These are phyloP conservation scores for Calephelis perditalis DNA, from an alignment of 2,888 invertebrate species.

Conservation along the genomic window DNA sequence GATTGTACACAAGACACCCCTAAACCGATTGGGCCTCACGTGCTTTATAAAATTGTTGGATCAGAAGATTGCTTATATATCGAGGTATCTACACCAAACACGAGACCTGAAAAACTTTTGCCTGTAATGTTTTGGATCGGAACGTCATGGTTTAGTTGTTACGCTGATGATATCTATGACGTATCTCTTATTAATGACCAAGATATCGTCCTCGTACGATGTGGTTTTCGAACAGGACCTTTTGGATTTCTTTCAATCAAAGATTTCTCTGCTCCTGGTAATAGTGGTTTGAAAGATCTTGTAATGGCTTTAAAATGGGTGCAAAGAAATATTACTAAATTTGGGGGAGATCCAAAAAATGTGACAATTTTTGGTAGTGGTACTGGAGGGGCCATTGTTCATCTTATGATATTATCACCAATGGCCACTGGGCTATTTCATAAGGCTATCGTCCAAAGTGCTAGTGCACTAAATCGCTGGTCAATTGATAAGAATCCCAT, in stretches of 20 bases:
- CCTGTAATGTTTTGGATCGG: conserved; percentile 76
- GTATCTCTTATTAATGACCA: conserved; percentile 51
- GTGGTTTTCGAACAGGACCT: conserved; percentile 63
- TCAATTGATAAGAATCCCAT: conserved; percentile 54
- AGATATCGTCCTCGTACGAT: conserved; percentile 58
- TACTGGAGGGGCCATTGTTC: conserved; percentile 64
- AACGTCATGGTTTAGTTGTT: conserved; percentile 47
- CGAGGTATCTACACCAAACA: conserved; percentile 53
- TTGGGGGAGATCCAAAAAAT: no score
- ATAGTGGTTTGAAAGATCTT: conserved; percentile 66
- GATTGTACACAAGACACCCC: conserved; percentile 35
- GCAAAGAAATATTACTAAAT: conserved; percentile 52
- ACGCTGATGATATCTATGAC: conserved; percentile 51
- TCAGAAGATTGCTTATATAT: conserved; percentile 69
- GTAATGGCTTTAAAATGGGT: conserved; percentile 67
- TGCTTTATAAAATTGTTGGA: conserved; percentile 52
- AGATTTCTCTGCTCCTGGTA: conserved; percentile 63
- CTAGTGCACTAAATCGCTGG: conserved; percentile 63
- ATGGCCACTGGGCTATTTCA: conserved; percentile 68
- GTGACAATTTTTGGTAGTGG: conserved; percentile 58
- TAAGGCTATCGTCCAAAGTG: conserved; percentile 66
- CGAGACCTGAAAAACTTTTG: conserved; percentile 47
- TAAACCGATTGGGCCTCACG: conserved; percentile 65
- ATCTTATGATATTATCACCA: conserved; percentile 67
- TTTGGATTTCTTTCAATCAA: conserved; percentile 69